Conservation (phyloP, 1,140 invertebrate species). For the Aricia agestis region DNA sequence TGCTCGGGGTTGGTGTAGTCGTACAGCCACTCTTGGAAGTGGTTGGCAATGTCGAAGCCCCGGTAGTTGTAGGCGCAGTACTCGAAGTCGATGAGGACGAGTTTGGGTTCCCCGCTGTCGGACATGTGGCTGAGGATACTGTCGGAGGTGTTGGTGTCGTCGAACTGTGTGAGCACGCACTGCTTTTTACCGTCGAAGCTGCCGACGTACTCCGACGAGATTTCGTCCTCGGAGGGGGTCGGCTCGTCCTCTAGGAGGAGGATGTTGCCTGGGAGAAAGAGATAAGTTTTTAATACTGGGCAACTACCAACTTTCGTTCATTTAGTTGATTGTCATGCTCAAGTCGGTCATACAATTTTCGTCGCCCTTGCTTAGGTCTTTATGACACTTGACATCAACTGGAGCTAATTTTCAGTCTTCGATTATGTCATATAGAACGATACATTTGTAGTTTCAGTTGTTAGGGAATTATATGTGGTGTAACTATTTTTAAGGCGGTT, state of each 20-base stretch:
- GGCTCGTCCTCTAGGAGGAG: constrained; percentile 75
- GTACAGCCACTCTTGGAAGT: constrained; percentile 96
- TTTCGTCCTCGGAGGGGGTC: constrained; percentile 43
- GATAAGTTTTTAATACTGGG: no score
- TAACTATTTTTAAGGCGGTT: no score
- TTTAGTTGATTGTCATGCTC: no score
- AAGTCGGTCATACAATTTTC: no score
- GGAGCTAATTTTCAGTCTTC: no score
- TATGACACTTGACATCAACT: no score
- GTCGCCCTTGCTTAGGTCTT: no score
- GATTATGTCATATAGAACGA: no score
- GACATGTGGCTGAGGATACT: constrained; percentile 53
- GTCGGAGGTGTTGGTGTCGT: constrained; percentile 60
- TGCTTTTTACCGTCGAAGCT: constrained; percentile 35
- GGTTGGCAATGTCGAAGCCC: constrained; percentile 97
- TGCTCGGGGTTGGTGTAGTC: constrained; percentile 88
- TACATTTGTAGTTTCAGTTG: no score
- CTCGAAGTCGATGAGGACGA: constrained; percentile 94
- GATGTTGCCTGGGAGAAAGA: constrained; percentile 70
- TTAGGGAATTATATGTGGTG: no score
- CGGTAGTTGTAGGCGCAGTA: constrained; percentile 96
- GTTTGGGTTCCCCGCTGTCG: constrained; percentile 77
- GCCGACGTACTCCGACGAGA: constrained; percentile 20
- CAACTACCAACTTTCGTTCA: no score
- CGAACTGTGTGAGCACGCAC: constrained; percentile 36